phyloP scores from a whole-genome alignment of 1,140 invertebrate genomes.

The Linepithema humile region DNA sequence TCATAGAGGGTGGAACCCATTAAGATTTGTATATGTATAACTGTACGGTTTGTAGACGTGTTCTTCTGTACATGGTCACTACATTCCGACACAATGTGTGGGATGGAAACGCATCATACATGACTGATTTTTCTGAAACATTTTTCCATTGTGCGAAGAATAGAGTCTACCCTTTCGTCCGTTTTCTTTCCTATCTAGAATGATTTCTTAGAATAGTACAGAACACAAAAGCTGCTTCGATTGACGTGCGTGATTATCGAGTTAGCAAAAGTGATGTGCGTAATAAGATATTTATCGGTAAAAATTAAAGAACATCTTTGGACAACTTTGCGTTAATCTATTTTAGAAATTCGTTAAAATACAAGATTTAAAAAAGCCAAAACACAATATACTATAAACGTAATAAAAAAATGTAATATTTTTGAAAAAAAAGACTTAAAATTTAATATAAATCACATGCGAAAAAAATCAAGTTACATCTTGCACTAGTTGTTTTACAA shows the following conservation, averaged over 20 bases:
- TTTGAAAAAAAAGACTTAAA: constrained; percentile 1
- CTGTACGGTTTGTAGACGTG: not conserved
- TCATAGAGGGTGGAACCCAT: constrained; percentile 54
- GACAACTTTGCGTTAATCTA: not conserved
- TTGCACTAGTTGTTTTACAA: not conserved
- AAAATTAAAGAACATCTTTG: constrained; percentile 4
- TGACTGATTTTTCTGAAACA: constrained; percentile 64
- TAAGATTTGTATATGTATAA: constrained; percentile 40
- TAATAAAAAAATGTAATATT: not conserved
- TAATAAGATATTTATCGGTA: not conserved
- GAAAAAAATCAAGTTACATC: not conserved
- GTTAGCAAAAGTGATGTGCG: not conserved
- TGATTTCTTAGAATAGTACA: constrained; percentile 45
- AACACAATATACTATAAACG: not conserved
- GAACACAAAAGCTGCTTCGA: not conserved
- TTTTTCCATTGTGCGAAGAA: constrained; percentile 62
- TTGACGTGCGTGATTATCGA: not conserved
- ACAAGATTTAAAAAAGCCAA: not conserved
- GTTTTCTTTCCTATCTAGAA: constrained; percentile 51
- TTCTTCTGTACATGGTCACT: not conserved
- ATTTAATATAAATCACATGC: not conserved
- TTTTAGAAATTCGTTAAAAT: not conserved
- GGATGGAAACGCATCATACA: constrained; percentile 54
- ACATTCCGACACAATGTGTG: not conserved
- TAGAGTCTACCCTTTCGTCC: constrained; percentile 28